phyloP scores from a whole-genome alignment of 2,113 vertebrate species.

The Pithys albifrons region DNA sequence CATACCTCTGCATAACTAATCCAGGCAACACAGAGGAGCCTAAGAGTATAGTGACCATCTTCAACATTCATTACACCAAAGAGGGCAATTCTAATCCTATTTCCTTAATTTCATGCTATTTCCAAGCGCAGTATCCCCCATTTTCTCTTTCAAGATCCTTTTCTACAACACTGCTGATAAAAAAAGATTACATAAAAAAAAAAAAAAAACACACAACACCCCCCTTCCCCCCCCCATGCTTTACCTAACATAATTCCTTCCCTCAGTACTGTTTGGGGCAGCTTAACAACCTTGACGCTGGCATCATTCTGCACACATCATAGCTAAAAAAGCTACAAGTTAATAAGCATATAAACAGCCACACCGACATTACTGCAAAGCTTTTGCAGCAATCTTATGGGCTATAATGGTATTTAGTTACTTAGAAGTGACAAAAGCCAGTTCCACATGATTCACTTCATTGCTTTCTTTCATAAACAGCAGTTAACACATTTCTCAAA shows the following conservation, averaged over 20 bases:
- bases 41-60: not conserved
- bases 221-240: not conserved
- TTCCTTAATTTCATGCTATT: not conserved
- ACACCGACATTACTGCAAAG: not conserved
- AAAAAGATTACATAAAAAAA: not conserved
- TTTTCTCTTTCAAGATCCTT: not conserved
- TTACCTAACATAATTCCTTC: not conserved
- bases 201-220: not conserved
- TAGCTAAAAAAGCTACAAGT: not conserved
- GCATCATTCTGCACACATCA: not conserved
- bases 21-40: not conserved
- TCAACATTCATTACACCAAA: not conserved
- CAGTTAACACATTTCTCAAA: conserved; percentile 3
- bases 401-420: conserved; percentile 5
- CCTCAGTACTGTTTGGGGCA: not conserved
- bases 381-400: not conserved
- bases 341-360: conserved; percentile 28
- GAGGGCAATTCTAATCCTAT: not conserved
- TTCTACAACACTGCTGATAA: not conserved
- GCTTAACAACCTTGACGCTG: not conserved
- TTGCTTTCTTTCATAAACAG: not conserved
- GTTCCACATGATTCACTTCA: conserved; percentile 15
- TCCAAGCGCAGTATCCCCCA: not conserved
- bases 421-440: not conserved
- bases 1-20: not conserved